Base-by-base conservation (phyloP, 2,797 vertebrate genomes). In the Chelon labrosus region DNA sequence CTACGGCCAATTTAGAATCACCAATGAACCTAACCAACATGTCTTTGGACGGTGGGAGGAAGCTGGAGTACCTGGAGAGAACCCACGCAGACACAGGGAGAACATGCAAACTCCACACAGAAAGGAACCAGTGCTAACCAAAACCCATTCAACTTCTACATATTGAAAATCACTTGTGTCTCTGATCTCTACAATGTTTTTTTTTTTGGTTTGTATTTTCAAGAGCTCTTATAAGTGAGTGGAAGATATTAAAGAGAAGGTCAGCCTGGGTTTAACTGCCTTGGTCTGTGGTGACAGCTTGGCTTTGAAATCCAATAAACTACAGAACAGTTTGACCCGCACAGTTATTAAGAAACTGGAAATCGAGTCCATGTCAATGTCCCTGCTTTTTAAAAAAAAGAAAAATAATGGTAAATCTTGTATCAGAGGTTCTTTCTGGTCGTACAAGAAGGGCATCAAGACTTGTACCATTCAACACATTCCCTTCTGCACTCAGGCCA, bases 391-490 rank as follows among this genome's bases (percentile, higher is more conserved):
- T 49, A 22, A 35, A 17, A 35, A 22, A 19, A 16, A 59, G n/a
- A 35, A 16, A 31, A 31, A 25, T 11, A 16, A 37, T 14, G 3
- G 49, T 39, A 1, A 35, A 20, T 52, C 20, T 57, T n/a, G n/a
- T 52, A 3, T 37, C 8, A 2, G 20, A 46, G 17, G 3, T 47
- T 47, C 46, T 47, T 17, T 47, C 46, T n/a, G 46, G 38, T 61
- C 0, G 2, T 39, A 52, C 14, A 8, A 38, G 55, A n/a, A 35
- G 1, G 27, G 14, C 7, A 27, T 42, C 13, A 20, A 73, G 42
- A 25, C 1, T 0, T 22, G 0, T 5, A 16, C 1, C 7, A 7
- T 12, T 39, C 27, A 17, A 7, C 10, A 5, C 44, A 42, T 56
- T 38, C 22, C 35, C 68, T 11, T 20, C 27, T n/a, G 44, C 44